Evolutionary conservation across 2,888 invertebrate species (phyloP).

Genomic region (Noctua fimbriata): DNA sequence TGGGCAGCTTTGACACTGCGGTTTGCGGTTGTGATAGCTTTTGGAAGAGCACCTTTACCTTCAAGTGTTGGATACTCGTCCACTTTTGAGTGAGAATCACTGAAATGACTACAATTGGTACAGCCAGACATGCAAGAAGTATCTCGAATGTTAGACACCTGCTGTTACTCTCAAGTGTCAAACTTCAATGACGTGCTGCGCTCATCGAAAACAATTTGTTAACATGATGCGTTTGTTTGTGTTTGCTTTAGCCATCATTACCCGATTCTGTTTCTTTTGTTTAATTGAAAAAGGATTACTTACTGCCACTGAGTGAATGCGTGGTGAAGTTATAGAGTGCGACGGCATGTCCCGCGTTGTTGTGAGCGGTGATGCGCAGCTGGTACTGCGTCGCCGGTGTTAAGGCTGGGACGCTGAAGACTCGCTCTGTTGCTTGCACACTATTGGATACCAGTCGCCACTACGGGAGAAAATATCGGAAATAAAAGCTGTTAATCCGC

Average conservation of each 20-base stretch:
- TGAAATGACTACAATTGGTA: not conserved
- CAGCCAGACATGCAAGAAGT: not conserved
- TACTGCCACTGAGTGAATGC: slow-evolving; percentile 94
- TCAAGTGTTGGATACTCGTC: not conserved
- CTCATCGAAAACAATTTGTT: not conserved
- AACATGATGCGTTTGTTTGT: not conserved
- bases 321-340: slow-evolving; percentile 96
- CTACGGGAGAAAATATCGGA: slow-evolving; percentile 73
- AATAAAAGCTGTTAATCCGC: not conserved
- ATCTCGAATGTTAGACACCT: not conserved
- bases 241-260: not conserved
- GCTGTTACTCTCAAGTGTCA: not conserved
- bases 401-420: slow-evolving; percentile 94
- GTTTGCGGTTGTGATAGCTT: not conserved
- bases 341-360: slow-evolving; percentile 96
- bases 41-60: not conserved
- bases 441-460: slow-evolving; percentile 96
- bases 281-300: slow-evolving; percentile 72
- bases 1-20: not conserved
- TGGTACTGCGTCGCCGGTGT: slow-evolving; percentile 94
- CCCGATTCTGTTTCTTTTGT: not conserved
- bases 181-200: not conserved
- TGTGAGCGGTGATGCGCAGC: slow-evolving; percentile 94
- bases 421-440: slow-evolving; percentile 95
- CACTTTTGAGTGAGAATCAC: not conserved